phyloP scores from a whole-genome alignment of 2,888 invertebrate genomes.

The Amblyteles armatorius region DNA sequence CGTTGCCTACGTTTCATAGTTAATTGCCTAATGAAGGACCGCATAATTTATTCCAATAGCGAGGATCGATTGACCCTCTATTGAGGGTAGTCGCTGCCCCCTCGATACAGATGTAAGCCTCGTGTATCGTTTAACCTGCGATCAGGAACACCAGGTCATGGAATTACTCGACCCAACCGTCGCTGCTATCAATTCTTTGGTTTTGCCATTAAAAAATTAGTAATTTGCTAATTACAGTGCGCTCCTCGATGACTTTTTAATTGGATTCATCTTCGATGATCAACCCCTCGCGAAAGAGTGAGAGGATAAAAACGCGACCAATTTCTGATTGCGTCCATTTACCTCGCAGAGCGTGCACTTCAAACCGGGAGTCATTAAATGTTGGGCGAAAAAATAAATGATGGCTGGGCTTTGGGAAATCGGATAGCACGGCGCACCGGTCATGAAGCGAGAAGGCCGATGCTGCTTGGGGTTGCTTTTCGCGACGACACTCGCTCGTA shows the following conservation, averaged over 20 bases:
- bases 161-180: neutral
- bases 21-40: conserved; percentile 5
- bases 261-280: conserved; percentile 37
- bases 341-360: conserved; percentile 18
- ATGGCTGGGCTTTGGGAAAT: conserved; percentile 55
- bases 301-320: neutral
- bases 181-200: neutral
- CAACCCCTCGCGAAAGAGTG: neutral
- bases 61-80: conserved; percentile 27
- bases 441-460: conserved; percentile 57
- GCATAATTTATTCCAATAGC: conserved; percentile 24
- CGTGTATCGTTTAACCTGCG: neutral
- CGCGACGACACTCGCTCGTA: conserved; percentile 79
- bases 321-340: no score
- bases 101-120: conserved; percentile 11
- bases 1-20: neutral
- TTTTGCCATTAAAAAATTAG: neutral
- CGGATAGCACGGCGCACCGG: conserved; percentile 45
- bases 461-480: conserved; percentile 75
- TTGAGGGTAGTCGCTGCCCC: conserved; percentile 8
- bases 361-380: conserved; percentile 60
- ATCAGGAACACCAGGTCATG: neutral
- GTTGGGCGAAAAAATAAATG: conserved; percentile 49
- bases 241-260: conserved; percentile 6
- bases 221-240: no score